Evolutionary conservation across 2,888 invertebrate genomes (phyloP).

Genomic region (Nysson spinosus): DNA sequence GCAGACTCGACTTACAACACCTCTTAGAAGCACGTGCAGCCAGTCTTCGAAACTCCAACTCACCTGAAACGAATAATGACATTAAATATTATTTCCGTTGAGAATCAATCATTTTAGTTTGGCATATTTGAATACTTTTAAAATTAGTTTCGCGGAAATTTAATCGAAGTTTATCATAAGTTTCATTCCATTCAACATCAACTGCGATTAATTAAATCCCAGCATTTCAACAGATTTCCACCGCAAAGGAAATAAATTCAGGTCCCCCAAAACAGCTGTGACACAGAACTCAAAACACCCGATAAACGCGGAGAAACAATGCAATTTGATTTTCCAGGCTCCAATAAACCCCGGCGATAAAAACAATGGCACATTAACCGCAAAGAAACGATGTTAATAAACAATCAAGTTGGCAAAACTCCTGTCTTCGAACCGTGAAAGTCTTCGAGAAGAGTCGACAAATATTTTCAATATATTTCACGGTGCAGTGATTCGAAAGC

Average conservation of each 20-base stretch:
- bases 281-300: conserved; percentile 29
- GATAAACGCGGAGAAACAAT: conserved; percentile 16
- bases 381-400: not conserved
- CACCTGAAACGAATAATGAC: not conserved
- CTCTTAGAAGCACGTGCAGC: not conserved
- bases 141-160: too few species aligned
- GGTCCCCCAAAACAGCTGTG: conserved; percentile 12
- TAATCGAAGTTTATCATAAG: too few species aligned
- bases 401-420: conserved; percentile 8
- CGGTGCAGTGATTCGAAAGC: not conserved
- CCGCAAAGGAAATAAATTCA: too few species aligned
- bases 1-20: not conserved
- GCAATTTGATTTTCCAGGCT: conserved; percentile 18
- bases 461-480: conserved; percentile 15
- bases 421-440: not conserved
- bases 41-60: not conserved
- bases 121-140: too few species aligned
- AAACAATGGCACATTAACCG: not conserved
- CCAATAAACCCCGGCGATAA: conserved; percentile 7
- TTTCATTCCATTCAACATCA: too few species aligned
- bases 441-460: not conserved
- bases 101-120: too few species aligned
- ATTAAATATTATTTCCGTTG: too few species aligned
- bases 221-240: too few species aligned
- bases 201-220: too few species aligned